Base-by-base conservation (phyloP, 2,797 vertebrate genomes). In the Mallotus villosus region DNA sequence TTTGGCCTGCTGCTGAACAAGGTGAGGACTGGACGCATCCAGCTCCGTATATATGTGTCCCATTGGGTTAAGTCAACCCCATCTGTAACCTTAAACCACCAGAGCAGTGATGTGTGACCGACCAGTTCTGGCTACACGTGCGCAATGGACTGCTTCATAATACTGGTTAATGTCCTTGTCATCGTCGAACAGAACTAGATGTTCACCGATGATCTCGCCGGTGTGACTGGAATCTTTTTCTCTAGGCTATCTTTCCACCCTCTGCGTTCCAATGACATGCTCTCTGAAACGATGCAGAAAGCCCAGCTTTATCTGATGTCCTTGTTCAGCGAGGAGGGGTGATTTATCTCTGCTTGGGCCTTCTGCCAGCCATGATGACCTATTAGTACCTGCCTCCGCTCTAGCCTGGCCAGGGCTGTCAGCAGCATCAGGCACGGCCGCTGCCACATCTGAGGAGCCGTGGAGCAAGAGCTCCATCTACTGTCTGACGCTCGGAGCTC, bases 271-370 rank as follows among this genome's bases (percentile, higher is more conserved):
- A 78, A 60, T 71, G 73, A 77, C 78, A 74, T 51, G 73, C 64
- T 67, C 81, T 86, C 37, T 41, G 37, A 41, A 41, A 9, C 2
- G 37, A 41, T 2, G 78, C 84, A 88, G 82, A 88, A 72, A 60
- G 55, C 83, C 80, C 86, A 79, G 82, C 86, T 34, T 88, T 86
- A 90, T 90, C 90, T 85, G 89, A 89, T 92, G 90, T 89, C 88
- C 91, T 90, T 91, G 87, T 87, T 86, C 85, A 81, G 86, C 85
- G 81, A 78, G 78, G 78, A 82, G 24, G 37, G 66, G 77, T 87
- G 84, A 90, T 89, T 89, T 90, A 92, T 82, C 65, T 66, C 53
- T 61, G 74, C 74, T 67, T 80, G 82, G 82, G 83, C 70, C 79
- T 72, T 75, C 68, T 73, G 80, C 78, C 78, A 75, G 73, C 77